Percentiles rank a stretch among this genome's conserved stretches.
These are phyloP conservation scores for Amazona guildingii DNA, from an alignment of 2,113 vertebrate species.

Conservation along the genomic window DNA sequence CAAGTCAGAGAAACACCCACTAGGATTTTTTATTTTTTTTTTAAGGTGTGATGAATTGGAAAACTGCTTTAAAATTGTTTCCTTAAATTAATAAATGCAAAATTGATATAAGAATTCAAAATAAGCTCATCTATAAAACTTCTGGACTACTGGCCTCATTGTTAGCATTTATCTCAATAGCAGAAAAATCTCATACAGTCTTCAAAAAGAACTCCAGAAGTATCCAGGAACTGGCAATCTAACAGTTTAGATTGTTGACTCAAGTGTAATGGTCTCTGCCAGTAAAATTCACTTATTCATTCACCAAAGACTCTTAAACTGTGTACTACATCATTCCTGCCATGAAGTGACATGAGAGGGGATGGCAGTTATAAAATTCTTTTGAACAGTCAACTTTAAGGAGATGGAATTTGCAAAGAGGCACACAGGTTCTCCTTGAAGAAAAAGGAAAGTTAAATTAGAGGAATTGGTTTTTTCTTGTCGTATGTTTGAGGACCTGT, in stretches of 20 bases:
- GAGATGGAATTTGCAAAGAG: background rate
- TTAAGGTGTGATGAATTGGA: background rate
- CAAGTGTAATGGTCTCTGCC: fast-evolving
- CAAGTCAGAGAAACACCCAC: background rate
- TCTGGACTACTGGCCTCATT: background rate
- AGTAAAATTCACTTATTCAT: background rate
- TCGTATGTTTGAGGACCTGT: background rate
- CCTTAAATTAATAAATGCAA: background rate
- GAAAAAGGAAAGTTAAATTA: background rate
- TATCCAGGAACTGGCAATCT: background rate
- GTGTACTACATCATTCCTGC: background rate
- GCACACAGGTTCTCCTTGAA: background rate
- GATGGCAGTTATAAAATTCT: background rate
- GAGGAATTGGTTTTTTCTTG: background rate
- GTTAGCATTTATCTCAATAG: background rate
- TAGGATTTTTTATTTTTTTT: background rate
- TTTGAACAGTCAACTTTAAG: background rate
- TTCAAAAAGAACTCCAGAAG: background rate
- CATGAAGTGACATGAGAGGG: background rate
- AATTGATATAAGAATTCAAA: background rate
- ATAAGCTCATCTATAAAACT: background rate
- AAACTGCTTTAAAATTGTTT: background rate
- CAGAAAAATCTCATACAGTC: background rate
- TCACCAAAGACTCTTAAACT: background rate
- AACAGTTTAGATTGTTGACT: background rate